Evolutionary conservation across 2,797 vertebrate genomes (phyloP), one percentile per base, ranked within the genome.

Genomic region (Columba guinea): DNA sequence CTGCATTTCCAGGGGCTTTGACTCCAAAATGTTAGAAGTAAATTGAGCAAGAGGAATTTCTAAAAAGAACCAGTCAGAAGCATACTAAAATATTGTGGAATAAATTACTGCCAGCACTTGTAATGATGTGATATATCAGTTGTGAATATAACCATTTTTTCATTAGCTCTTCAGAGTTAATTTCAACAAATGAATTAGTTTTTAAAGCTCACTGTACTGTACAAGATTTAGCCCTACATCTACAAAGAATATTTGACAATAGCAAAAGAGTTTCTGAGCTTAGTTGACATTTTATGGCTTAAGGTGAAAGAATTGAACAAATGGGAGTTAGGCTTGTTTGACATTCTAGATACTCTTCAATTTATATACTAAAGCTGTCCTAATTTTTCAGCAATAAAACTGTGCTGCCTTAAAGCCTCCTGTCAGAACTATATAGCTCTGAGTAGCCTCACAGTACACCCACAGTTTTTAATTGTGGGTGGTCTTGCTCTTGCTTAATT

Each of bases 161-260:
- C 80, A 91, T 96, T 93, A 95, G 49, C 26, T 84, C 94, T 95
- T 96, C 69, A 87, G 79, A 93, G 59, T 95, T 94, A 81, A 97
- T 96, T 97, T 95, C 46, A 93, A 81, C 41, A 96, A 96, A 96
- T 71, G 8, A 94, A 96, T 94, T 93, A 7, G 88, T 90, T 51
- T 95, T 96, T 96, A 91, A 95, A 97, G 62, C 59, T 96, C 44
- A 87, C 17, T 94, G 52, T 77, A 90, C 79, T 89, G 49, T 87
- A 51, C n/a, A 62, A 95, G 81, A 96, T 60, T 92, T 73, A 96
- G 32, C 13, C 35, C 30, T 89, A 48, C 15, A 58, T 95, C 77
- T 90, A 28, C 58, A 74, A 48, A 95, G 67, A 94, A 69, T 78
- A 65, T 95, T 56, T 95, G 67, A 92, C 49, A 87, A 94, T 44